Percentiles rank a stretch among this genome's conserved stretches.
Conservation (phyloP, 2,888 invertebrate genomes). For the Cataglyphis cursor region DNA sequence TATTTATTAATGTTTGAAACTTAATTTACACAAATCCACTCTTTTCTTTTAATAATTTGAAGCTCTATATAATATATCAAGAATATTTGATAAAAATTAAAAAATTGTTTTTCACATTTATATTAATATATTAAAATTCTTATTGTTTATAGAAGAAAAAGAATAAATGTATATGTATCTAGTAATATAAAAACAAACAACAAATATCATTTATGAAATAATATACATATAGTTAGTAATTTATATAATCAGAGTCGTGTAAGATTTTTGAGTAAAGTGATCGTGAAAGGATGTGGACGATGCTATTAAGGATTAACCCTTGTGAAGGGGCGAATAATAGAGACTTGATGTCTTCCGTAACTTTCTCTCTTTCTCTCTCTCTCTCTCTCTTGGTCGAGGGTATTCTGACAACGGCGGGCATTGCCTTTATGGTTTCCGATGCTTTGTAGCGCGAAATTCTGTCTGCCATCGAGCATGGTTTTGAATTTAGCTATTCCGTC, state of each 20-base stretch:
- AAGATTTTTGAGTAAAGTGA: background rate
- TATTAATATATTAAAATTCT: background rate
- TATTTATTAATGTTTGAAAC: background rate
- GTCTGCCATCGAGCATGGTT: constrained; percentile 54
- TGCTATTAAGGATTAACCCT: constrained; percentile 66
- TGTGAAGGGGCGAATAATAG: constrained; percentile 68
- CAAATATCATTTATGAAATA: background rate
- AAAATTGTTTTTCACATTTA: too few relatives aligned
- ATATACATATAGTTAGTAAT: background rate
- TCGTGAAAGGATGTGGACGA: constrained; percentile 43
- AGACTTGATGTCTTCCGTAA: constrained; percentile 55
- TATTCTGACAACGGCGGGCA: constrained; percentile 44
- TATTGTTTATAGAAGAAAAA: background rate
- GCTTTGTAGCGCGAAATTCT: constrained; percentile 68
- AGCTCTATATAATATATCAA: background rate
- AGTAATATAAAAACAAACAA: background rate
- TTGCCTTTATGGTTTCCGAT: constrained; percentile 70
- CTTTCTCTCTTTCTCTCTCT: background rate
- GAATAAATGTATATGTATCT: background rate
- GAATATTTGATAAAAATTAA: background rate
- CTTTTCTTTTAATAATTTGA: background rate
- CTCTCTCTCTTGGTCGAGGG: constrained; percentile 11
- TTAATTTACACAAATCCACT: background rate
- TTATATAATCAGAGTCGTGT: background rate
- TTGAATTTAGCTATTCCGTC: constrained; percentile 44